Base-by-base conservation (phyloP, 2,888 invertebrate species). In the Dioctria linearis region DNA sequence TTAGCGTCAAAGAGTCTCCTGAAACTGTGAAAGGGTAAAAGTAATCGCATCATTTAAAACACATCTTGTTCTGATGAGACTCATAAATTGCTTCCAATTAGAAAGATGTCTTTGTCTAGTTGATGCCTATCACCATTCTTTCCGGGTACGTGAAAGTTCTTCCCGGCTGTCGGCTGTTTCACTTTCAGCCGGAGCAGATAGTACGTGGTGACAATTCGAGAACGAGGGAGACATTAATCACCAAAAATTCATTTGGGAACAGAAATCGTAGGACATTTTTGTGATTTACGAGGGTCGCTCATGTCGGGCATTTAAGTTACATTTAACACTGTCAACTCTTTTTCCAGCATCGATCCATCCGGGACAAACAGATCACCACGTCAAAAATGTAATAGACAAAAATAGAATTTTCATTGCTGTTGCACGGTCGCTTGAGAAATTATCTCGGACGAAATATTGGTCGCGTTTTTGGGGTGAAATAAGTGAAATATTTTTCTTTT, bases 241-340 rank as follows among this genome's bases (percentile, higher is more conserved):
- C 78, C 49, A 40, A 78, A 78, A 78, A 78, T 78, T 78, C 78
- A 78, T 78, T 78, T 78, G 78, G 25, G 78, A 78, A 78, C 78
- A 66, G 54, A 78, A 78, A 66, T 78, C 78, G 54, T 43, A 66
- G 78, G 78, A 78, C 66, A 78, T 78, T 66, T 78, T 78, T 76
- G 78, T 78, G 78, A 78, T 78, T 78, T 66, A 78, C 78, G 78
- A 78, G 65, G 65, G 78, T 66, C 63, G 54, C 51, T 66, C 78
- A 46, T 78, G 78, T 66, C 66, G 66, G 78, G 51, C 66, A 54
- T 66, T 78, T 78, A 78, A 78, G 78, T 66, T 54, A 78, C 78
- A 78, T 78, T 78, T 78, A 78, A 66, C 78, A 78, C 78, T 78
- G 78, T 78, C 78, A 78, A 78, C 78, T 78, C 78, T 66, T 78